Evolutionary conservation across 2,797 vertebrate genomes (phyloP).

Genomic region (Sebastes steindachneri): DNA sequence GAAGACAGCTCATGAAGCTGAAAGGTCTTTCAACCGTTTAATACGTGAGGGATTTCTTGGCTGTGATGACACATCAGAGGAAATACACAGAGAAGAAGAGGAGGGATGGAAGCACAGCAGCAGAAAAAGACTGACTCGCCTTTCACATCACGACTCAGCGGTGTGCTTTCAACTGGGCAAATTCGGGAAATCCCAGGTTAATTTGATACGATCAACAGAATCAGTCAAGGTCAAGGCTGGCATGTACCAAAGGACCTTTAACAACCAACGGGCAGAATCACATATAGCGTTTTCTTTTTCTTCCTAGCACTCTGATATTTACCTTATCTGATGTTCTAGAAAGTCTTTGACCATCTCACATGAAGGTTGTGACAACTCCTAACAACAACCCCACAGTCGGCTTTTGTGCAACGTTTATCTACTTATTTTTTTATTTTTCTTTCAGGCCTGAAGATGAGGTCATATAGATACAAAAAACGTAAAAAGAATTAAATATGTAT

Average conservation of each 20-base stretch:
- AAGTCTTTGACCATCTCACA: background rate
- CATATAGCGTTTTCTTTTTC: background rate
- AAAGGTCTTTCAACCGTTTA: conserved; percentile 65
- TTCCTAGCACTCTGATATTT: background rate
- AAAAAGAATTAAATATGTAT: too few species aligned
- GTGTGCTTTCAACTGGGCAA: conserved; percentile 35
- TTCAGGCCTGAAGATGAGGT: background rate
- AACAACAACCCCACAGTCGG: background rate
- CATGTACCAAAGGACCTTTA: background rate
- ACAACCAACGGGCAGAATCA: background rate
- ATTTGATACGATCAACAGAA: conserved; percentile 21
- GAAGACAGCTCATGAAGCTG: conserved; percentile 51
- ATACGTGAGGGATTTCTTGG: conserved; percentile 59
- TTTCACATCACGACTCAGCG: conserved; percentile 13
- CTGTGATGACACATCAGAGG: conserved; percentile 58
- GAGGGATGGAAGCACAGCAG: conserved; percentile 28
- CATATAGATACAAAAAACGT: too few species aligned
- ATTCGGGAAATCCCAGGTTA: conserved; percentile 39
- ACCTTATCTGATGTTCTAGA: background rate
- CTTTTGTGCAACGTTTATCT: background rate
- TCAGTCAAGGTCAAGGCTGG: background rate
- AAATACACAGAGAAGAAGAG: conserved; percentile 41
- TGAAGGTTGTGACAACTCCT: background rate
- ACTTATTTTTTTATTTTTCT: background rate
- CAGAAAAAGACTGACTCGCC: conserved; percentile 49